Evolutionary conservation across 2,888 invertebrate species (phyloP).

Genomic region (Brachynemurus nebulosus): DNA sequence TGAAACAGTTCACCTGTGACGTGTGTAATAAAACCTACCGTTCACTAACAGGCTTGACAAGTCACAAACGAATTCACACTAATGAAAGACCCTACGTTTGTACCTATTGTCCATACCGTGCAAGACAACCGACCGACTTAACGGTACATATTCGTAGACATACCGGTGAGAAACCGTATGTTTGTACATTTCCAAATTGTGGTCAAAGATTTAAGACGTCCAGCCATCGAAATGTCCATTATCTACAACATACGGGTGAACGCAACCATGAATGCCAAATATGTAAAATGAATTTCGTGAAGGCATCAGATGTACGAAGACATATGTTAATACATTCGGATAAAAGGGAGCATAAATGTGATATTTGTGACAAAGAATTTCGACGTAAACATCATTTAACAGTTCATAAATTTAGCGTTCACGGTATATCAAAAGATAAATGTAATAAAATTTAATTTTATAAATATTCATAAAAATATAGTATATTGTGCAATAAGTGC

Average conservation of each 20-base stretch:
- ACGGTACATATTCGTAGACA: constrained; percentile 22
- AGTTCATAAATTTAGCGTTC: constrained; percentile 15
- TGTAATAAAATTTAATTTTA: no score
- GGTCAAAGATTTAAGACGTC: constrained; percentile 19
- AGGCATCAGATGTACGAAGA: constrained; percentile 19
- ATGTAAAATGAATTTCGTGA: constrained; percentile 26
- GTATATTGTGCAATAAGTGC: no score
- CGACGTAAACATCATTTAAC: constrained; percentile 20
- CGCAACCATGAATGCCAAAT: constrained; percentile 30
- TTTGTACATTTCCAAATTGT: constrained; percentile 21
- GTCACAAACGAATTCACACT: constrained; percentile 20
- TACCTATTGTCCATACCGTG: constrained; percentile 19
- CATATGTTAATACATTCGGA: constrained; percentile 21
- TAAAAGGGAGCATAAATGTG: constrained; percentile 19
- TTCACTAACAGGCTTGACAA: constrained; percentile 14
- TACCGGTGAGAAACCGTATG: constrained; percentile 20
- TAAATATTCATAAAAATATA: no score
- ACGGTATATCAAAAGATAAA: no score
- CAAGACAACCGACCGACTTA: constrained; percentile 19
- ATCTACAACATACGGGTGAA: constrained; percentile 33
- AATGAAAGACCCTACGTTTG: constrained; percentile 19
- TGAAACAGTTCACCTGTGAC: neutral
- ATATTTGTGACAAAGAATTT: constrained; percentile 19
- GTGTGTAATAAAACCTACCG: neutral
- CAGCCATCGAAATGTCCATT: constrained; percentile 23